A percentile compares a stretch with the other conserved stretches of the same genome.
Evolutionary conservation across 2,888 invertebrate species (phyloP).

Genomic region (Melikaiella ostensackeni): DNA sequence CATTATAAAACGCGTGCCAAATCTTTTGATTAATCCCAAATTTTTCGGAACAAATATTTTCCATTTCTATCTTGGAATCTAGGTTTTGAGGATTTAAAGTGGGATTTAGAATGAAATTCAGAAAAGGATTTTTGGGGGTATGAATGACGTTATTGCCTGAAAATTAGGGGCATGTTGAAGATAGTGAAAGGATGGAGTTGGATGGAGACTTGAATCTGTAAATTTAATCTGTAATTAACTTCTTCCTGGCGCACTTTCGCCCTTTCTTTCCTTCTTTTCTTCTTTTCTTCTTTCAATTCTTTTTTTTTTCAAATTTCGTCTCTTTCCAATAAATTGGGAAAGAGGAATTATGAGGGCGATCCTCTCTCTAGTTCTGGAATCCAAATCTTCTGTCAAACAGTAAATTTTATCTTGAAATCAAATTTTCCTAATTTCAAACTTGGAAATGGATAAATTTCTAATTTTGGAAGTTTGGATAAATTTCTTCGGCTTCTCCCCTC

Average conservation of each 20-base stretch:
- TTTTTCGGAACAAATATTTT: background rate
- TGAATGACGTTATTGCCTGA: constrained; percentile 12
- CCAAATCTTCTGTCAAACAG: background rate
- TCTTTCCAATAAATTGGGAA: constrained; percentile 2
- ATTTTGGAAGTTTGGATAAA: no score
- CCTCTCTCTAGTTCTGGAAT: constrained; percentile 11
- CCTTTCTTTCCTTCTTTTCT: constrained; percentile 35
- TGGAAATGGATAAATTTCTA: no score
- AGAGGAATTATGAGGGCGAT: background rate
- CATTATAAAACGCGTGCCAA: constrained; percentile 53
- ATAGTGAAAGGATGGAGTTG: constrained; percentile 29
- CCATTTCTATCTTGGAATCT: constrained; percentile 7
- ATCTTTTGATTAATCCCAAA: constrained; percentile 36
- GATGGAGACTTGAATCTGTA: constrained; percentile 43
- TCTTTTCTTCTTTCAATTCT: constrained; percentile 23
- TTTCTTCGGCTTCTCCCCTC: constrained; percentile 11
- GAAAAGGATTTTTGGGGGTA: background rate
- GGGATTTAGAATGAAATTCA: background rate
- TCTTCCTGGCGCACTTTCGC: constrained; percentile 39
- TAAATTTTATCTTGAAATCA: background rate
- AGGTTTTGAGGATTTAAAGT: background rate
- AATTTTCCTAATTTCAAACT: background rate
- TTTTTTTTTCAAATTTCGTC: constrained; percentile 8
- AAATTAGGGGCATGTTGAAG: constrained; percentile 12
- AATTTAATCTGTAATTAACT: constrained; percentile 17